phyloP scores from a whole-genome alignment of 2,113 vertebrate species.

The Tupaia chinensis region DNA sequence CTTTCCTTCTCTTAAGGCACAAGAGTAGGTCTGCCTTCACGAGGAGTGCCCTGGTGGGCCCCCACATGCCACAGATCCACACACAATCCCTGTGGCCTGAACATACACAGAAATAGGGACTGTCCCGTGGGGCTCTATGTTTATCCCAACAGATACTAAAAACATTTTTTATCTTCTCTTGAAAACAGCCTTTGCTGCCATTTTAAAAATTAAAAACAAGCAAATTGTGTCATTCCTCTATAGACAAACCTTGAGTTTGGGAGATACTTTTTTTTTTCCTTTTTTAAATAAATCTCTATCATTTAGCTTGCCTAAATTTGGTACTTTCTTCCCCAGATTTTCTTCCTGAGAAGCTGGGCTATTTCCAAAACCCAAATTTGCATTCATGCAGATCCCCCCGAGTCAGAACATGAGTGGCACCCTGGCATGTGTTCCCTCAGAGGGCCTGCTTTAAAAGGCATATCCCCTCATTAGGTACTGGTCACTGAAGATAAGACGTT shows the following conservation, averaged over 20 bases:
- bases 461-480: not conserved
- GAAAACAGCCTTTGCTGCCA: slow-evolving; percentile 1
- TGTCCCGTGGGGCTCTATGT: not conserved
- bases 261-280: not conserved
- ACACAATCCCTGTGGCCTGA: not conserved
- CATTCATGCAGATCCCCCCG: not conserved
- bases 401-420: not conserved
- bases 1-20: not conserved
- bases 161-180: not conserved
- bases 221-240: slow-evolving; percentile 34
- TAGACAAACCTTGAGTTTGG: slow-evolving; percentile 52
- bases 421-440: not conserved
- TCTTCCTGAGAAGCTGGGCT: slow-evolving; percentile 47
- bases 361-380: slow-evolving; percentile 63
- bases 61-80: not conserved
- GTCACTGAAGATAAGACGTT: not conserved
- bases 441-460: not conserved
- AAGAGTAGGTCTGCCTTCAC: not conserved
- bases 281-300: slow-evolving; percentile 25
- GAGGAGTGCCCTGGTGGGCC: not conserved
- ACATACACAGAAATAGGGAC: not conserved
- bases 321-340: slow-evolving; percentile 32
- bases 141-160: not conserved
- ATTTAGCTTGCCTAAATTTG: slow-evolving; percentile 57
- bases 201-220: slow-evolving; percentile 49